A percentile compares a stretch with the other conserved stretches of the same genome.
These are phyloP conservation scores for Xenopus borealis DNA, from an alignment of 2,113 vertebrate species.

Conservation along the genomic window DNA sequence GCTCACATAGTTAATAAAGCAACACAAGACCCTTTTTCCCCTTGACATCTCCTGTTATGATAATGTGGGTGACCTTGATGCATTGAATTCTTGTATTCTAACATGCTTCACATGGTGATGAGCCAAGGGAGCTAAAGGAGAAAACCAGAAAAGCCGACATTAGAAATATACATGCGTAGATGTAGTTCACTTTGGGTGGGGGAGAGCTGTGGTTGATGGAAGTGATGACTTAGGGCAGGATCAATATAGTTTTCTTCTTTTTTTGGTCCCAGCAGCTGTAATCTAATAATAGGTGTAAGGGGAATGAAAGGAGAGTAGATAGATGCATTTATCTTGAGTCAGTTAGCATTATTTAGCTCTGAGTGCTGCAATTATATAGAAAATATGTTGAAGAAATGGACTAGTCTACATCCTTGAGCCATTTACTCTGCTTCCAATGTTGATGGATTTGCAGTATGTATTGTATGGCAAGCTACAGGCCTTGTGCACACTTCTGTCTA, in stretches of 20 bases:
- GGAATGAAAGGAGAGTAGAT: slow-evolving; percentile 49
- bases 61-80: slow-evolving; percentile 38
- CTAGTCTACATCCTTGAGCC: neutral
- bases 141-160: slow-evolving; percentile 41
- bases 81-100: slow-evolving; percentile 35
- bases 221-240: slow-evolving; percentile 42
- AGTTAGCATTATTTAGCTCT: slow-evolving; percentile 40
- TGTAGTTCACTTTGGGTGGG: slow-evolving; percentile 29
- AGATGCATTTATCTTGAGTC: slow-evolving; percentile 38
- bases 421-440: neutral
- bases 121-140: slow-evolving; percentile 33
- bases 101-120: slow-evolving; percentile 41
- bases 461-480: neutral
- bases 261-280: slow-evolving; percentile 38
- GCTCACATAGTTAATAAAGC: too few relatives aligned
- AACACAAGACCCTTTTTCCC: too few relatives aligned
- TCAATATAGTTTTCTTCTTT: slow-evolving; percentile 54
- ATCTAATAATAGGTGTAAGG: slow-evolving; percentile 53
- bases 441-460: neutral
- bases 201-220: slow-evolving; percentile 16
- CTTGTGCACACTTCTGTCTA: neutral
- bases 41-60: slow-evolving; percentile 41
- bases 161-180: slow-evolving; percentile 20
- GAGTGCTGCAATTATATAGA: slow-evolving; percentile 33
- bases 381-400: slow-evolving; percentile 24